Conservation (phyloP, 1,140 invertebrate species). For the Philopotamus ludificatus region DNA sequence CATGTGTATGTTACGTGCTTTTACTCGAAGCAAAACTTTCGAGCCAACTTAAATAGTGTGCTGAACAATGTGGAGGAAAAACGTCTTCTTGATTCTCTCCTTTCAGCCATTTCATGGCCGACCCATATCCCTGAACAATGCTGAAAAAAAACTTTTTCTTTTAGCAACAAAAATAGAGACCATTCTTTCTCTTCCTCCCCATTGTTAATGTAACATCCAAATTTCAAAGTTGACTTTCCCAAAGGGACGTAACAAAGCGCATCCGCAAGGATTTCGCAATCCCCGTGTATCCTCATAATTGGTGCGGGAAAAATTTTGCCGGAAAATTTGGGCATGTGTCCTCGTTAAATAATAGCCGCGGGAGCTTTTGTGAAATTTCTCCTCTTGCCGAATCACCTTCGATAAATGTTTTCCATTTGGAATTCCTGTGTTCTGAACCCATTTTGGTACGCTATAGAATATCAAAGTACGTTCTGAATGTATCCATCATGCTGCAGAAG, state of each 20-base stretch:
- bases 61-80: too few relatives aligned
- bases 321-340: too few relatives aligned
- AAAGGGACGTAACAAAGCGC: background rate
- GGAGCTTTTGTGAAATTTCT: too few relatives aligned
- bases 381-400: too few relatives aligned
- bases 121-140: background rate
- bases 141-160: background rate
- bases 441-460: too few relatives aligned
- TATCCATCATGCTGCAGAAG: conserved; percentile 34
- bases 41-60: too few relatives aligned
- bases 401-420: background rate
- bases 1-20: too few relatives aligned
- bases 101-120: background rate
- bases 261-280: background rate
- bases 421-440: background rate
- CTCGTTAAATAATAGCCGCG: too few relatives aligned
- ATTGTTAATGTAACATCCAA: background rate
- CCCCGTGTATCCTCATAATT: too few relatives aligned
- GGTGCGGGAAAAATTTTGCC: too few relatives aligned
- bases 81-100: too few relatives aligned
- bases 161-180: background rate
- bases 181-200: background rate
- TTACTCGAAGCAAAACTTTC: too few relatives aligned
- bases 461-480: conserved; percentile 1
- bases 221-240: background rate